A percentile compares a stretch with the other conserved stretches of the same genome.
Evolutionary conservation across 2,888 invertebrate species (phyloP).

Genomic region (Lasioglossum villosulum): DNA sequence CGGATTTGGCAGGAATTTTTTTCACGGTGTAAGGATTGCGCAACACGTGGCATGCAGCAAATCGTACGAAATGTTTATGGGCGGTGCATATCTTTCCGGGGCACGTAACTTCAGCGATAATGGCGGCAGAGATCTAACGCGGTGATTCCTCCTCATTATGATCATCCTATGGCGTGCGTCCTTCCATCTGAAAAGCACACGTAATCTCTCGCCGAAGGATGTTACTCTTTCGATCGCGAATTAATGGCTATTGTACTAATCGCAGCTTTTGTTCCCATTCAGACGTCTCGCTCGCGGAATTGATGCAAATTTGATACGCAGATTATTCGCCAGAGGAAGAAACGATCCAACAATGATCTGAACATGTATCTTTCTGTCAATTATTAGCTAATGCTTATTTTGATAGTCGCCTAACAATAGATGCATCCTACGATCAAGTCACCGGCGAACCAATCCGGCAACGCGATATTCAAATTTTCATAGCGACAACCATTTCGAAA

Average conservation of each 20-base stretch:
- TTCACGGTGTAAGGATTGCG: constrained; percentile 14
- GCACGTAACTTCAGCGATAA: constrained; percentile 50
- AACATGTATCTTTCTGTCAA: not conserved
- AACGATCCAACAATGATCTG: not conserved
- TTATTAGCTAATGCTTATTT: not conserved
- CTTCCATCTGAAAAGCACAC: constrained; percentile 29
- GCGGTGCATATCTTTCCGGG: constrained; percentile 30
- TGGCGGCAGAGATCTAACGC: constrained; percentile 24
- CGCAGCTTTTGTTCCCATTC: not conserved
- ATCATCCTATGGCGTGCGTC: not conserved
- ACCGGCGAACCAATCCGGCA: not conserved
- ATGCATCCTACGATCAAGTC: not conserved
- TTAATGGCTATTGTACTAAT: not conserved
- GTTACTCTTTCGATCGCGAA: not conserved
- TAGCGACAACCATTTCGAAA: not conserved
- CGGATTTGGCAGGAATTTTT: constrained; percentile 18
- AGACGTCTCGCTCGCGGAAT: not conserved
- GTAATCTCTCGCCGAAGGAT: constrained; percentile 3
- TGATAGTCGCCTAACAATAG: not conserved
- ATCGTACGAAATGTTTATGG: constrained; percentile 27
- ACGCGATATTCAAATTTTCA: not conserved
- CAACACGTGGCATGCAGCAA: constrained; percentile 28
- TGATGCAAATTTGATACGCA: not conserved
- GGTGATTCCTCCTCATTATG: constrained; percentile 25
- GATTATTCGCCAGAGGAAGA: not conserved